phyloP scores from a whole-genome alignment of 1,140 invertebrate genomes.

The Drusus annulatus region DNA sequence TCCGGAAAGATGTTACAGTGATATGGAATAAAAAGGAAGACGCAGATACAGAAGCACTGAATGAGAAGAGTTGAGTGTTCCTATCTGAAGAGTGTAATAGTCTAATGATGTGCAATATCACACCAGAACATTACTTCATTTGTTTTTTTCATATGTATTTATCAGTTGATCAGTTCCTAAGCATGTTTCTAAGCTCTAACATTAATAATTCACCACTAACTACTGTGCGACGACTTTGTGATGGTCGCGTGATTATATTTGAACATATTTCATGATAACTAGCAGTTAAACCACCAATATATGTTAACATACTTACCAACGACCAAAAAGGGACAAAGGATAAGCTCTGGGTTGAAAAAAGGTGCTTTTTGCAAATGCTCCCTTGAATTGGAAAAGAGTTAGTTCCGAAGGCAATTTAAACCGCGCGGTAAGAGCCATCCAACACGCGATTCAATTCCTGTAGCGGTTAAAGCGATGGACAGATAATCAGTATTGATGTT shows the following conservation, averaged over 20 bases:
- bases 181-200: no score
- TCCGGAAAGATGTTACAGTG: no score
- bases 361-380: no score
- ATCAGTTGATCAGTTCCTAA: no score
- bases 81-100: no score
- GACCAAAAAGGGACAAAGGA: background rate
- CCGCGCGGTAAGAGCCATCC: background rate
- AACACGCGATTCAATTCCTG: slow-evolving; percentile 35
- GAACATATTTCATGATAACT: background rate
- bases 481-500: slow-evolving; percentile 48
- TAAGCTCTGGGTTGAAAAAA: no score
- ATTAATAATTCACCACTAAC: background rate
- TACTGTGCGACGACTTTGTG: background rate
- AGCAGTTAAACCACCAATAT: background rate
- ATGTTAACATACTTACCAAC: background rate
- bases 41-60: no score
- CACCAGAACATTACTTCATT: no score
- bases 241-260: background rate
- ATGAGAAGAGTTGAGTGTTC: no score
- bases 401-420: slow-evolving; percentile 22
- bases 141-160: no score
- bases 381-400: background rate
- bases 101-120: no score
- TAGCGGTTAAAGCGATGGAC: slow-evolving; percentile 1
- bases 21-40: no score